These are phyloP conservation scores for Apantesis nais DNA, from an alignment of 2,888 invertebrate species.

Conservation along the genomic window DNA sequence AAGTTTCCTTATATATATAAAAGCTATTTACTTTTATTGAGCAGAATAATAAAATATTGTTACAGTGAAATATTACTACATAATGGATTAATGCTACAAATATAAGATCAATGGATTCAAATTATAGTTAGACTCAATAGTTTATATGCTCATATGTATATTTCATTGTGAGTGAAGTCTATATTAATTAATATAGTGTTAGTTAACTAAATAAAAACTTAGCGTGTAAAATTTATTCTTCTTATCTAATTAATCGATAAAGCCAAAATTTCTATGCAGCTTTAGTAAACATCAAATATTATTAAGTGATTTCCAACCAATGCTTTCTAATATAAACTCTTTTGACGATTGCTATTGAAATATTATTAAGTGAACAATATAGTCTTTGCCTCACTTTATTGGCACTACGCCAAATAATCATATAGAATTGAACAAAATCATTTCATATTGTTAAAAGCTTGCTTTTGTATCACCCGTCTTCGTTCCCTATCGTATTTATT, in stretches of 20 bases:
- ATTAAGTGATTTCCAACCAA: slow-evolving; percentile 1
- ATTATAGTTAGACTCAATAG: not conserved
- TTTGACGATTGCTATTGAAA: slow-evolving; percentile 30
- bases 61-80: not conserved
- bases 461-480: not conserved
- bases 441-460: slow-evolving; percentile 4
- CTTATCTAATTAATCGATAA: not conserved
- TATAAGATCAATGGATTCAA: not conserved
- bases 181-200: not conserved
- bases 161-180: not conserved
- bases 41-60: too few relatives aligned
- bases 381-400: slow-evolving; percentile 24
- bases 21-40: too few relatives aligned
- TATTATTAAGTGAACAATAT: slow-evolving; percentile 33
- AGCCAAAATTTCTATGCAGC: not conserved
- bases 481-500: not conserved
- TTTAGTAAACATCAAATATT: not conserved
- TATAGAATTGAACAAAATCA: slow-evolving; percentile 12
- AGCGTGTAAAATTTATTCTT: not conserved
- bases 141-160: not conserved
- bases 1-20: too few relatives aligned
- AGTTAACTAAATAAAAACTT: not conserved
- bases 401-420: slow-evolving; percentile 34
- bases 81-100: not conserved
- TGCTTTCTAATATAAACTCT: slow-evolving; percentile 18